Evolutionary conservation across 53 echinoderm and acorn worm genomes (phyloP).

Genomic region (Echinarachnius parma): DNA sequence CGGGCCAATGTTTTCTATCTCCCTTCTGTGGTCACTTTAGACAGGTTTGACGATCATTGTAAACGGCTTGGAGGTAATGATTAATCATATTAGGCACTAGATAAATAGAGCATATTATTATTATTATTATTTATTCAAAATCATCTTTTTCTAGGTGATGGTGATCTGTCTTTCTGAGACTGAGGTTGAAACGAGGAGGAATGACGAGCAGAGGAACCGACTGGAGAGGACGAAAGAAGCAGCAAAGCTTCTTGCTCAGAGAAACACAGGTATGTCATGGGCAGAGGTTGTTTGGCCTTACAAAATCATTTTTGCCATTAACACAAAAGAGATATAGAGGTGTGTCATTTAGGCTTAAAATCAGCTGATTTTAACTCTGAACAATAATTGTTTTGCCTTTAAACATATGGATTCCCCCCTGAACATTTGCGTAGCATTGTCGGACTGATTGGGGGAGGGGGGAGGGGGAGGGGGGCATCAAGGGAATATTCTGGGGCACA

Average conservation of each 20-base stretch:
- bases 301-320: no score
- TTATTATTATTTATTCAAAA: background rate
- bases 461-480: background rate
- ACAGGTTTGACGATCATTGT: no score
- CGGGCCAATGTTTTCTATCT: no score
- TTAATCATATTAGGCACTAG: no score
- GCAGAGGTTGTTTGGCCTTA: no score
- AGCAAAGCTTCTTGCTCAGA: slow-evolving; percentile 81
- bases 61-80: no score
- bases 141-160: slow-evolving; percentile 79
- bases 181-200: slow-evolving; percentile 62
- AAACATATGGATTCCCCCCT: no score
- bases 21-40: no score
- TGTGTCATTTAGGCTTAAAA: background rate
- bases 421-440: no score
- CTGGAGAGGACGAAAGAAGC: slow-evolving; percentile 84
- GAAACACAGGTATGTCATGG: slow-evolving; percentile 51
- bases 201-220: slow-evolving; percentile 58
- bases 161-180: slow-evolving; percentile 82
- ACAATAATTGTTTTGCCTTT: background rate
- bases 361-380: background rate
- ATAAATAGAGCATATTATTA: background rate
- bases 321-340: no score
- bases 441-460: background rate
- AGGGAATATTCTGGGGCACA: no score